These are phyloP conservation scores for Linnaemya tessellans DNA, from an alignment of 2,888 invertebrate species.

Conservation along the genomic window DNA sequence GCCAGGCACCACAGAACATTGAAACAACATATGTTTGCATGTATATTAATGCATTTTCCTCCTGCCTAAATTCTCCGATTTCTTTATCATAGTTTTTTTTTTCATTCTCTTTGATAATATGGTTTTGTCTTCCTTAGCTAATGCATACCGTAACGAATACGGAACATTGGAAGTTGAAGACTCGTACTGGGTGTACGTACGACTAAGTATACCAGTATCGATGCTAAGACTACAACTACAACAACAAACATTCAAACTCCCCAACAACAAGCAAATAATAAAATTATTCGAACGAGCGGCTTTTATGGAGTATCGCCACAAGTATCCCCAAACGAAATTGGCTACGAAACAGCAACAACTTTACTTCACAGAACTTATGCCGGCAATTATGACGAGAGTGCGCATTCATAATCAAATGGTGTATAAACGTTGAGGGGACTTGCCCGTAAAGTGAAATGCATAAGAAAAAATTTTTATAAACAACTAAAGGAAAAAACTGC, in stretches of 20 bases:
- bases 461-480: constrained; percentile 4
- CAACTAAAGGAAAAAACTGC: constrained; percentile 32
- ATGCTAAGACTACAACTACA: constrained; percentile 48
- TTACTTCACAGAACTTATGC: constrained; percentile 73
- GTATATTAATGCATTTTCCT: constrained; percentile 52
- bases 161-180: constrained; percentile 65
- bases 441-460: constrained; percentile 47
- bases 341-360: constrained; percentile 37
- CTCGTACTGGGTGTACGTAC: constrained; percentile 6
- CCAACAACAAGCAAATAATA: constrained; percentile 47
- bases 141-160: constrained; percentile 73
- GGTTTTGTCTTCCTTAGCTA: constrained; percentile 53
- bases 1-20: constrained; percentile 29
- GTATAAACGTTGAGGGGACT: constrained; percentile 63
- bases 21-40: constrained; percentile 62
- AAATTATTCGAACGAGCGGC: constrained; percentile 59
- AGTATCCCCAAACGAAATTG: constrained; percentile 42
- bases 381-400: constrained; percentile 73
- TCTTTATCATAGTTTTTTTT: constrained; percentile 2
- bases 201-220: constrained; percentile 36
- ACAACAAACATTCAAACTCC: constrained; percentile 30
- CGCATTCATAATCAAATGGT: constrained; percentile 71
- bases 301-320: constrained; percentile 47
- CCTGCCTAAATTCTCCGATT: constrained; percentile 40
- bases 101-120: neutral